These are phyloP conservation scores for Ophioninae sp. DNA, from an alignment of 2,888 invertebrate species.

Conservation along the genomic window DNA sequence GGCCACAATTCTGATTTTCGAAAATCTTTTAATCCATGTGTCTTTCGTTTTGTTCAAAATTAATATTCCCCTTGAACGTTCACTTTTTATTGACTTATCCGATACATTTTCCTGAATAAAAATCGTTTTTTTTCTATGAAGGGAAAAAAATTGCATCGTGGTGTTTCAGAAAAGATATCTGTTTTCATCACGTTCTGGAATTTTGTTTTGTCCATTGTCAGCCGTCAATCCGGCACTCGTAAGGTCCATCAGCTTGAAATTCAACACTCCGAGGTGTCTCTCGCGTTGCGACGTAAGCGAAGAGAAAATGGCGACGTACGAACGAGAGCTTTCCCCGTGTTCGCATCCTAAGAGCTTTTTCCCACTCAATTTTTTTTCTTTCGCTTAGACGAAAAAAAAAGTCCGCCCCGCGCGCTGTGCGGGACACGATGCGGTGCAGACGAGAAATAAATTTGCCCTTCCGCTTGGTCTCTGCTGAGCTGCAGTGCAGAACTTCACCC, in stretches of 20 bases:
- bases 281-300: slow-evolving; percentile 19
- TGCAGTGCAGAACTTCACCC: slow-evolving; percentile 5
- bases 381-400: slow-evolving; percentile 47
- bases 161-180: background rate
- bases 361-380: slow-evolving; percentile 44
- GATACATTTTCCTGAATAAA: background rate
- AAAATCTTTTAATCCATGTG: no score
- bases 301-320: slow-evolving; percentile 55
- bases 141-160: background rate
- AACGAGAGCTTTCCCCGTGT: slow-evolving; percentile 15
- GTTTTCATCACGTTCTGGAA: background rate
- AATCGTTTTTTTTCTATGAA: background rate
- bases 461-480: slow-evolving; percentile 20
- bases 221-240: slow-evolving; percentile 30
- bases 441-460: slow-evolving; percentile 58
- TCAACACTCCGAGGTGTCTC: slow-evolving; percentile 7
- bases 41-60: background rate
- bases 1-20: no score
- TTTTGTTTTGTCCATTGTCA: background rate
- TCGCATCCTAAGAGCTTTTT: slow-evolving; percentile 59
- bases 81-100: background rate
- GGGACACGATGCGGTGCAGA: slow-evolving; percentile 49
- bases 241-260: slow-evolving; percentile 56
- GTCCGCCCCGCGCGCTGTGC: slow-evolving; percentile 20
- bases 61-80: background rate